Evolutionary conservation across 2,113 vertebrate species (phyloP).

Genomic region (Ptychochromis oligacanthus): DNA sequence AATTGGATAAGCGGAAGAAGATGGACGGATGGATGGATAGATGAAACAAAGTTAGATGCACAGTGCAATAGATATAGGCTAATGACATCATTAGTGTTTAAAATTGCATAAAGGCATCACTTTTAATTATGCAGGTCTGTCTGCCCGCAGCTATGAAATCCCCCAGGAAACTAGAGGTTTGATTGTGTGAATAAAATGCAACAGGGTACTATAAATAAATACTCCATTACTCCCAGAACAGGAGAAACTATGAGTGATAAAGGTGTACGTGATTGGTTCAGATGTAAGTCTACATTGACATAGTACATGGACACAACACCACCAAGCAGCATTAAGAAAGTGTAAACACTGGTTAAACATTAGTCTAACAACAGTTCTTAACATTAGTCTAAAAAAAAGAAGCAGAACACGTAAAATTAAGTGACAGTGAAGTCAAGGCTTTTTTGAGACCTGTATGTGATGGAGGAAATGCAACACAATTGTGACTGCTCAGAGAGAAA

Average conservation of each 20-base stretch:
- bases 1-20: too few relatives aligned
- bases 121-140: fast-evolving
- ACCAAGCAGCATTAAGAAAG: background rate
- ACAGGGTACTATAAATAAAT: background rate
- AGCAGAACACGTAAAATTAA: too few relatives aligned
- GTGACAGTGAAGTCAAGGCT: too few relatives aligned
- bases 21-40: too few relatives aligned
- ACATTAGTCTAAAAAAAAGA: too few relatives aligned
- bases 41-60: background rate
- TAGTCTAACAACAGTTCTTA: background rate
- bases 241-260: too few relatives aligned
- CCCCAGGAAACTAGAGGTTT: background rate
- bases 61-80: fast-evolving
- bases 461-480: background rate
- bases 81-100: background rate
- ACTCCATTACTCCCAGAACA: too few relatives aligned
- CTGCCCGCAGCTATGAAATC: background rate
- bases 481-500: too few relatives aligned
- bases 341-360: background rate
- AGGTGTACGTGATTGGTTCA: too few relatives aligned
- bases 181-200: background rate
- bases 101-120: background rate
- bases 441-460: background rate
- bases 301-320: too few relatives aligned
- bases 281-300: too few relatives aligned